Evolutionary conservation across 2,888 invertebrate genomes (phyloP), one percentile per base, ranked within the genome.

Genomic region (Theretra japonica): DNA sequence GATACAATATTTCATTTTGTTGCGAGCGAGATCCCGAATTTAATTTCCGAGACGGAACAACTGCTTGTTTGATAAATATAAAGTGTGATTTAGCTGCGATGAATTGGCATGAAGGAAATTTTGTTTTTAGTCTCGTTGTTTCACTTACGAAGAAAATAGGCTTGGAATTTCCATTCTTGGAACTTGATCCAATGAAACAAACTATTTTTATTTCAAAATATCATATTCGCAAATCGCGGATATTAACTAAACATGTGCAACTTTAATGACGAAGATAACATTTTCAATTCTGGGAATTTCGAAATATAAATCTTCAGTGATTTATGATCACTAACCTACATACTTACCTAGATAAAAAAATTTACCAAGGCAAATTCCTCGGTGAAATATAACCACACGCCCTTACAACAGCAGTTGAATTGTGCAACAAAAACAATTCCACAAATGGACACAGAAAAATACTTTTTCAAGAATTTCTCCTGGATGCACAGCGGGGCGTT

Each of bases 41-140:
- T 53, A 53, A 53, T 53, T 53, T 53, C 53, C 53, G 53, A 17
- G 53, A n/a, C 53, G 53, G 53, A 53, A 41, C n/a, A n/a, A 53
- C 53, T 53, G 53, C n/a, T 53, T 53, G 53, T 53, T 53, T 53
- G 53, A 6, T 53, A 53, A 53, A 53, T n/a, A 53, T 19, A 19
- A 17, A n/a, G n/a, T 53, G 19, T n/a, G 53, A 53, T 53, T 53
- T 17, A n/a, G 53, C 53, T 53, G 41, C 41, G 41, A 53, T 53
- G 53, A 53, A 53, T n/a, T n/a, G 53, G 5, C n/a, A n/a, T 53
- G 4, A 6, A n/a, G n/a, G 53, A n/a, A 53, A 53, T 53, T 53
- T 53, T 6, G 53, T n/a, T 53, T n/a, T 53, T 19, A 17, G 19
- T n/a, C n/a, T 19, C 5, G 15, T 19, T n/a, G 4, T 19, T 5